Conservation (phyloP, 2,888 invertebrate genomes). For the Baronia brevicornis region DNA sequence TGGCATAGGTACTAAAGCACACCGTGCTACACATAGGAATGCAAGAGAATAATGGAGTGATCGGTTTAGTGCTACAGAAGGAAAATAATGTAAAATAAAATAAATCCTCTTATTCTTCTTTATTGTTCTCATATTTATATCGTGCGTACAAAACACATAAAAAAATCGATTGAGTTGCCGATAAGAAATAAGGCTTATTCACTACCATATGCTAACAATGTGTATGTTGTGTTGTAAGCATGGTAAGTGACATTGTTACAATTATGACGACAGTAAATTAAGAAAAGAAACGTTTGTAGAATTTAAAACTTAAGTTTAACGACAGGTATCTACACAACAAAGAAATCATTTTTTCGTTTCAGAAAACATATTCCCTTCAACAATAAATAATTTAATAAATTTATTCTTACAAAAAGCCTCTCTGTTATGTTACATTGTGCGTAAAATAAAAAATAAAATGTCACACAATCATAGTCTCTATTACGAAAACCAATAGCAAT, state of each 20-base stretch:
- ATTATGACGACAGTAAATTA: constrained; percentile 43
- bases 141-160: no score
- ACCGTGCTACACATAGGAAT: no score
- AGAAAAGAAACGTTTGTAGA: constrained; percentile 37
- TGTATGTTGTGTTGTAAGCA: constrained; percentile 3
- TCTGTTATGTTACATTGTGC: constrained; percentile 15
- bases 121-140: no score
- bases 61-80: no score
- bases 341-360: constrained; percentile 8
- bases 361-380: constrained; percentile 2
- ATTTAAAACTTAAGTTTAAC: constrained; percentile 45
- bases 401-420: no score
- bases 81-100: no score
- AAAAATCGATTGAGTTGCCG: no score
- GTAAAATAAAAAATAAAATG: constrained; percentile 11
- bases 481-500: constrained; percentile 10
- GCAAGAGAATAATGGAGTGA: no score
- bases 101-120: no score
- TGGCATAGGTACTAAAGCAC: no score
- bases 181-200: constrained; percentile 5
- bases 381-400: constrained; percentile 13
- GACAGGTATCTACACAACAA: constrained; percentile 19
- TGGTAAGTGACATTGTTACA: constrained; percentile 28
- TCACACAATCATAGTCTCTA: constrained; percentile 10
- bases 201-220: constrained; percentile 9